These are phyloP conservation scores for Doryteuthis pealeii DNA, from an alignment of 1,140 invertebrate genomes.

Conservation along the genomic window DNA sequence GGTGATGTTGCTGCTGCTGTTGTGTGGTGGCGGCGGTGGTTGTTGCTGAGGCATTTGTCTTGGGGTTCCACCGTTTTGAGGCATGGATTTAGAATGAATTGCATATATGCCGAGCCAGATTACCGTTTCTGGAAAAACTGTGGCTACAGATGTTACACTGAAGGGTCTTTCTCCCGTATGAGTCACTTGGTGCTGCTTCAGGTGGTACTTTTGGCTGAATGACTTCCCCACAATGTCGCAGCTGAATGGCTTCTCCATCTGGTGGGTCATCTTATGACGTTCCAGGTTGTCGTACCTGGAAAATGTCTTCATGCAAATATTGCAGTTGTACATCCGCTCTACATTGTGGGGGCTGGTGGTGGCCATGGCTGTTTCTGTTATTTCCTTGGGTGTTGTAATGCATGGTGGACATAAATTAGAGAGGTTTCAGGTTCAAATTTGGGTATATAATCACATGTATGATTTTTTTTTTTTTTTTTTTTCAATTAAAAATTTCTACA, in stretches of 20 bases:
- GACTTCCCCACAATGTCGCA: slow-evolving; percentile 13
- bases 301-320: neutral
- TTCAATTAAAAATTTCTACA: no score
- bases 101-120: slow-evolving; percentile 88
- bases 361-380: no score
- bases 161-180: slow-evolving; percentile 89
- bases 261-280: slow-evolving; percentile 21
- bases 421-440: no score
- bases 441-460: no score
- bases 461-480: no score
- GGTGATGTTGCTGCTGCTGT: no score
- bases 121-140: slow-evolving; percentile 96
- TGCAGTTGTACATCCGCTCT: neutral
- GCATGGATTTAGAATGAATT: slow-evolving; percentile 86
- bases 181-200: slow-evolving; percentile 49
- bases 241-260: slow-evolving; percentile 20
- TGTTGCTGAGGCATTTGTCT: neutral
- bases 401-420: no score
- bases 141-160: slow-evolving; percentile 93
- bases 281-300: slow-evolving; percentile 8
- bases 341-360: neutral
- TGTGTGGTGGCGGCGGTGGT: no score
- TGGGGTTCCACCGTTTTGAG: neutral
- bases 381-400: no score
- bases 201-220: slow-evolving; percentile 15